Evolutionary conservation across 1,140 invertebrate genomes (phyloP), one percentile per base, ranked within the genome.

Genomic region (Zophobas atratus): DNA sequence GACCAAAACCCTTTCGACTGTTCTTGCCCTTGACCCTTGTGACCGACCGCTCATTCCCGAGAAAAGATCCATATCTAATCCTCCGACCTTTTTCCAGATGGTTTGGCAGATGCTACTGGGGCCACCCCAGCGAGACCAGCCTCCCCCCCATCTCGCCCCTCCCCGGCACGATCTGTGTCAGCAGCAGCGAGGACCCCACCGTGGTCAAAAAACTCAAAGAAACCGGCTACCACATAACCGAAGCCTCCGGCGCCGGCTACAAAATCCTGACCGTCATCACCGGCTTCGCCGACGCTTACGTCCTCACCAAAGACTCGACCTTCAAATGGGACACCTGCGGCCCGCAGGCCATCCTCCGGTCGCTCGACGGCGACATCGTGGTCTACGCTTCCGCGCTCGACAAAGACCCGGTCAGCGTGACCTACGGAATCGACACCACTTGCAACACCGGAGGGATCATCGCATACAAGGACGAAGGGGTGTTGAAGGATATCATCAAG

Each of bases 241-340:
- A 93, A 84, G 90, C 92, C 0, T 90, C 95, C 6, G 97, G 97
- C 6, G 96, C 96, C 56, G 97, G 97, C 0, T 94, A 98, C 85
- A 98, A 98, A 87, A 89, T 96, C 32, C 84, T 98, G 3, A 92
- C 92, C 84, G 94, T 97, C 0, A 92, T 93, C 76, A 84, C 91
- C 77, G 93, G 93, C 70, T 87, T 92, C 51, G 94, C 92, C 0
- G 91, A 93, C 84, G 92, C 92, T 34, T 98, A 97, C 84, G 86
- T 97, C 56, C 88, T 97, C 0, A 93, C 94, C 5, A 94, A 93
- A 81, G 88, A 88, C n/a, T 92, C 93, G 0, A 96, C 94, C 8
- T 96, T 91, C 82, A 91, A 91, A 70, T 97, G 96, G 96, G 96
- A 97, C 81, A 94, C 94, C 6, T 97, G 95, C 87, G 94, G 90